Base-by-base conservation (phyloP, 2,113 vertebrate genomes). In the Bubo blakistoni region DNA sequence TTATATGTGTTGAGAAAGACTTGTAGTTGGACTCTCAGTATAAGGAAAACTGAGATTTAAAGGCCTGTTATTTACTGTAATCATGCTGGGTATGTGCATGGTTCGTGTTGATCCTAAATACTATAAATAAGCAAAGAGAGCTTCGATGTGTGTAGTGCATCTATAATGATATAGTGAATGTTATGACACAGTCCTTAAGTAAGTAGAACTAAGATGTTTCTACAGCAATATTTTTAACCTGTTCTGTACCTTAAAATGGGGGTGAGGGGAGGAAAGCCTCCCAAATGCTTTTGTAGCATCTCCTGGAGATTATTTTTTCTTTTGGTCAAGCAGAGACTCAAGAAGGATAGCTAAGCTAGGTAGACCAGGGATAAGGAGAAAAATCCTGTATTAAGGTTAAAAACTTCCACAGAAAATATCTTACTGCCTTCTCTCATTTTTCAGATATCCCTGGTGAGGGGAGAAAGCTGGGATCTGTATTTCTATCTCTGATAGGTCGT, bases 361-460 rank as follows among this genome's bases (percentile, higher is more conserved):
- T 67, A 67, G 81, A 59, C 7, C 13, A 46, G 13, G 8, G 15
- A 46, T 55, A 59, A 81, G 22, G 59, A 65, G 29, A 59, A 83
- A 61, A 63, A 34, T 38, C 3, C 2, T 1, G 4, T 72, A n/a
- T 72, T 46, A 65, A 59, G 47, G 9, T 46, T 49, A 34, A 57
- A 72, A 36, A 29, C 13, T 83, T 82, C 6, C 4, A 36, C 8
- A 27, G 72, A 22, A 86, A 57, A 34, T 2, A 3, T 54, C 9
- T 72, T 49, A 12, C 24, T 17, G 27, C 44, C 40, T n/a, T 69
- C 27, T 69, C 40, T 70, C 22, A 6, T 70, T 77, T 84, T 69
- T 72, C 26, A 32, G n/a, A n/a, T 59, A 15, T 32, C 52, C 34
- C 9, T 0, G 0, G 20, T 34, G 63, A 67, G 44, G 5, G 12